Evolutionary conservation across 2,113 vertebrate genomes (phyloP).

Genomic region (Nibea coibor): DNA sequence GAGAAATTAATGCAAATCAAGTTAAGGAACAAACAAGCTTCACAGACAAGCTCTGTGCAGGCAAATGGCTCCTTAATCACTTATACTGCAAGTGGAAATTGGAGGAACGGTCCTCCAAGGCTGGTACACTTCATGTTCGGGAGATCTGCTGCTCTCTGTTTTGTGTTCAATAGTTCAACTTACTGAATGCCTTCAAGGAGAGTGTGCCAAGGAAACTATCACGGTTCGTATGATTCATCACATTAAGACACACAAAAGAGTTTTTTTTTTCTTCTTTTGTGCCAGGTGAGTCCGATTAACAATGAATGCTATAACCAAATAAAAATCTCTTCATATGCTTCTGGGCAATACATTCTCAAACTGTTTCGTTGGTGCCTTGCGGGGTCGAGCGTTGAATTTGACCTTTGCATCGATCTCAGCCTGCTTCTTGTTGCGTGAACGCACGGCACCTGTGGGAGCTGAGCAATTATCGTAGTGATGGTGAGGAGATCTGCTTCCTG

Average conservation of each 20-base stretch:
- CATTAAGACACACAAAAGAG: no score
- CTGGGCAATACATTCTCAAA: neutral
- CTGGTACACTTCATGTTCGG: no score
- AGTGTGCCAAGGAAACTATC: no score
- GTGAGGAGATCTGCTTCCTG: neutral
- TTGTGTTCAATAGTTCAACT: no score
- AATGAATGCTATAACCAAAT: no score
- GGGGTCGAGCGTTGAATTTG: conserved; percentile 30
- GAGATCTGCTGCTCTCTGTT: no score
- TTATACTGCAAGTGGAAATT: neutral
- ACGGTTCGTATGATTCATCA: no score
- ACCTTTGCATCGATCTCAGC: conserved; percentile 54
- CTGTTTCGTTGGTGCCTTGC: conserved; percentile 7
- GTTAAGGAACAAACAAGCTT: neutral
- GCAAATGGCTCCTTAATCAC: conserved; percentile 22
- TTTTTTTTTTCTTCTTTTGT: no score
- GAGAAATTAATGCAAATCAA: conserved; percentile 5
- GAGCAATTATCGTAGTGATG: conserved; percentile 28
- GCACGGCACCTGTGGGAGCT: conserved; percentile 31
- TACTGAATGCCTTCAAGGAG: no score
- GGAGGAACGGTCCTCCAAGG: neutral
- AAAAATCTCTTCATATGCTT: no score
- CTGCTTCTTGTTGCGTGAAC: conserved; percentile 15
- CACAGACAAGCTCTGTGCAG: neutral
- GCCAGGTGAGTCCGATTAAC: no score